phyloP scores from a whole-genome alignment of 2,113 vertebrate species.

The Muscicapa adusta region DNA sequence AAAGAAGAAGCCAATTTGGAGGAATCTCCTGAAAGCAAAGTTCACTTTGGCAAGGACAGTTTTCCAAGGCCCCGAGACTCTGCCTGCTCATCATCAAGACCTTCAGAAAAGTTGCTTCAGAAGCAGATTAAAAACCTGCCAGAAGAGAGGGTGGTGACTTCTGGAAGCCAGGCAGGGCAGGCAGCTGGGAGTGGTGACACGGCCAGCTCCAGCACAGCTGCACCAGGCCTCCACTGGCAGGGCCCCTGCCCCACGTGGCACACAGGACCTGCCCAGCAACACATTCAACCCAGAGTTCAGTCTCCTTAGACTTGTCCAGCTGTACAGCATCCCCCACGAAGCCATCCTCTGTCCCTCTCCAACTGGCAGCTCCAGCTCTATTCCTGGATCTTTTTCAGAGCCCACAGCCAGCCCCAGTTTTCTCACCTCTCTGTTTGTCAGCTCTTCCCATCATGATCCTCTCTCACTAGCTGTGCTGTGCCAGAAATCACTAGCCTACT shows the following conservation, averaged over 20 bases:
- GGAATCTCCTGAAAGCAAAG: background rate
- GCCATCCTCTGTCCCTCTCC: background rate
- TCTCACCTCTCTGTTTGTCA: background rate
- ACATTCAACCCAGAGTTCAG: background rate
- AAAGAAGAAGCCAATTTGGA: background rate
- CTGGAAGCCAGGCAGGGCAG: background rate
- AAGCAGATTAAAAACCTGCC: background rate
- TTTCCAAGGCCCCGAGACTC: background rate
- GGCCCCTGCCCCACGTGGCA: background rate
- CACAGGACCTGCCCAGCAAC: background rate
- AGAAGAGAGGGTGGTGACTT: background rate
- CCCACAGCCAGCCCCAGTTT: background rate
- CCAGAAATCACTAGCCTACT: background rate
- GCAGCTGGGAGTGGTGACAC: background rate
- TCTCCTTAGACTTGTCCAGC: background rate
- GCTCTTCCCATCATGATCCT: background rate
- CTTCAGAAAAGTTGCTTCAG: background rate
- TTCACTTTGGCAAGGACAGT: background rate
- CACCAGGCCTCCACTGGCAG: background rate
- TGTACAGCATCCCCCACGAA: fast-evolving
- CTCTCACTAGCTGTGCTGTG: background rate
- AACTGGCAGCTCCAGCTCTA: background rate
- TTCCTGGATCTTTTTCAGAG: background rate
- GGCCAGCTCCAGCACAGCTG: background rate
- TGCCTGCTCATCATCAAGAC: background rate